Evolutionary conservation across 2,888 invertebrate species (phyloP), one percentile per base, ranked within the genome.

Genomic region (Chesias legatella): DNA sequence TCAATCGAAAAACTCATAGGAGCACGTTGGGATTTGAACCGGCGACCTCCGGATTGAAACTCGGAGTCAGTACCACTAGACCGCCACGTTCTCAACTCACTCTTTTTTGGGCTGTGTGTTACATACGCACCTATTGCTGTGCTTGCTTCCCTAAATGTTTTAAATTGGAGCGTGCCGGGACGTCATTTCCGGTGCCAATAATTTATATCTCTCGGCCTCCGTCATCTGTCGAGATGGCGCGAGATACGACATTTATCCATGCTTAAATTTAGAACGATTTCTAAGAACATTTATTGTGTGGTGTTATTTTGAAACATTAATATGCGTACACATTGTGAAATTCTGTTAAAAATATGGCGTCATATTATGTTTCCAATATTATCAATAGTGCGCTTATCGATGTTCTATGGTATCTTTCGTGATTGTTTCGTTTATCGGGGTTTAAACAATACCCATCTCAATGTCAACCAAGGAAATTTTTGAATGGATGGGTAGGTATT

Each of bases 101-200:
- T n/a, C n/a, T n/a, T n/a, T 33, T 17, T 42, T 7, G 35, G 25
- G n/a, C 10, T 24, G 9, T 21, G 17, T 24, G 17, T 9, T 34
- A 32, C 26, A 17, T 22, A 29, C 23, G 27, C 13, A 17, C 13
- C 22, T 56, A 58, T 55, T 53, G 49, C 54, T n/a, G 51, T 53
- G 62, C 58, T 55, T 53, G 63, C 56, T 61, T 59, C 58, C 57
- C 64, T 66, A 64, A 60, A 70, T 73, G 70, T 80, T 68, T 81
- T 77, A 84, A 86, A 85, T 79, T 79, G 80, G 84, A 83, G 76
- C 85, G 69, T 73, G 75, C 62, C 62, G 76, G 69, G 72, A 83
- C 86, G 86, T 85, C 85, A 85, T 79, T 85, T 86, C 86, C 86
- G 83, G 82, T 83, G 72, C 71, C 76, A 80, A 85, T 86, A 80